These are phyloP conservation scores for Haliaeetus leucogaster DNA, from an alignment of 2,113 vertebrate species.

Conservation along the genomic window DNA sequence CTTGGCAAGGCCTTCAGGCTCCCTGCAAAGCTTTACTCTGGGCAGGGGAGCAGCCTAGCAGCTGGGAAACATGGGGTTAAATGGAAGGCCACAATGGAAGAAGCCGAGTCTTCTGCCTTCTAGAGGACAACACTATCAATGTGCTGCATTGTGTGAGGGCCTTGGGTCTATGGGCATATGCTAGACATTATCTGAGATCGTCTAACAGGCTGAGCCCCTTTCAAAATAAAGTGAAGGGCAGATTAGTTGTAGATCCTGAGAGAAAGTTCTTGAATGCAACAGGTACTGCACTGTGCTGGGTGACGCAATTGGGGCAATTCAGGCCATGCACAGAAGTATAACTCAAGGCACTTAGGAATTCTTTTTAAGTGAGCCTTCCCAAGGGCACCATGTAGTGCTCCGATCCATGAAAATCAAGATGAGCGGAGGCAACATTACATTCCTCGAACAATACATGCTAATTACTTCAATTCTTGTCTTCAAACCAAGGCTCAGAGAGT, in stretches of 20 bases:
- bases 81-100: neutral
- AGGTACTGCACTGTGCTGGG: neutral
- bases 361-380: neutral
- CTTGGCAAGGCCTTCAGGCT: neutral
- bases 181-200: neutral
- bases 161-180: neutral
- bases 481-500: neutral
- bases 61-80: neutral
- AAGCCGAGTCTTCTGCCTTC: neutral
- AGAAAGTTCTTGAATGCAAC: neutral
- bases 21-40: neutral
- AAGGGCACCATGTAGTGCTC: neutral
- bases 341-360: neutral
- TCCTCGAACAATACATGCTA: neutral
- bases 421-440: neutral
- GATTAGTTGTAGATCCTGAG: neutral
- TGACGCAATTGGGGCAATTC: neutral
- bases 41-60: neutral
- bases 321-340: neutral
- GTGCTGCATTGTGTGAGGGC: neutral
- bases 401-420: neutral
- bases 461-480: neutral
- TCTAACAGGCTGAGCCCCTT: neutral
- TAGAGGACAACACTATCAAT: neutral
- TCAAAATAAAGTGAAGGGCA: neutral